phyloP scores from a whole-genome alignment of 2,888 invertebrate genomes.

The Standfussiana lucernea region DNA sequence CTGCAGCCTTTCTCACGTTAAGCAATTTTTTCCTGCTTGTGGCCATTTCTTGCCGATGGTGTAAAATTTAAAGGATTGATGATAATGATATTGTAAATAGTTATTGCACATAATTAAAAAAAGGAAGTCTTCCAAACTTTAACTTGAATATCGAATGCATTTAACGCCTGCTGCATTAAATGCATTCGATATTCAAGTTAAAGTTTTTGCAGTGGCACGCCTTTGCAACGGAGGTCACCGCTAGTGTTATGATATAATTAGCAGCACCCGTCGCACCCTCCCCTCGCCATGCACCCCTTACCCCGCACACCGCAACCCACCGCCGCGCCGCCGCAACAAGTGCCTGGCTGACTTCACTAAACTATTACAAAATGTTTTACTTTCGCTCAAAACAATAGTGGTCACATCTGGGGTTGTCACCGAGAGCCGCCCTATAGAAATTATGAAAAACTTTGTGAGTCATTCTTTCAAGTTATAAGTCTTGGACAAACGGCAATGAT shows the following conservation, averaged over 20 bases:
- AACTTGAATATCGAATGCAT: not conserved
- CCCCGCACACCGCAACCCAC: not conserved
- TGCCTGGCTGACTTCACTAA: slow-evolving; percentile 8
- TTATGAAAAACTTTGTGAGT: not conserved
- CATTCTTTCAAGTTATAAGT: not conserved
- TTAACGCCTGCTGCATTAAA: no score
- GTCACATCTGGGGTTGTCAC: not conserved
- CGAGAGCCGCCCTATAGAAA: not conserved
- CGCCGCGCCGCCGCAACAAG: slow-evolving; percentile 6
- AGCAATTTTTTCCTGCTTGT: no score
- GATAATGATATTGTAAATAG: not conserved
- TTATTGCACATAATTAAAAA: not conserved
- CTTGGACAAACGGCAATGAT: not conserved
- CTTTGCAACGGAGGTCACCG: not conserved
- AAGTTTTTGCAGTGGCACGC: not conserved
- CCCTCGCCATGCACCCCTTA: not conserved
- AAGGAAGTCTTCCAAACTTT: not conserved
- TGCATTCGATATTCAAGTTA: no score
- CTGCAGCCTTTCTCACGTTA: not conserved
- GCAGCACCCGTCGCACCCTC: not conserved
- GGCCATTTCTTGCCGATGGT: no score
- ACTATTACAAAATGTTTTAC: slow-evolving; percentile 26
- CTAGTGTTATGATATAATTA: slow-evolving; percentile 5
- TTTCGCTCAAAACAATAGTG: slow-evolving; percentile 19
- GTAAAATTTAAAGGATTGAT: not conserved